Conservation (phyloP, 2,113 vertebrate genomes). For the Sceloporus undulatus region DNA sequence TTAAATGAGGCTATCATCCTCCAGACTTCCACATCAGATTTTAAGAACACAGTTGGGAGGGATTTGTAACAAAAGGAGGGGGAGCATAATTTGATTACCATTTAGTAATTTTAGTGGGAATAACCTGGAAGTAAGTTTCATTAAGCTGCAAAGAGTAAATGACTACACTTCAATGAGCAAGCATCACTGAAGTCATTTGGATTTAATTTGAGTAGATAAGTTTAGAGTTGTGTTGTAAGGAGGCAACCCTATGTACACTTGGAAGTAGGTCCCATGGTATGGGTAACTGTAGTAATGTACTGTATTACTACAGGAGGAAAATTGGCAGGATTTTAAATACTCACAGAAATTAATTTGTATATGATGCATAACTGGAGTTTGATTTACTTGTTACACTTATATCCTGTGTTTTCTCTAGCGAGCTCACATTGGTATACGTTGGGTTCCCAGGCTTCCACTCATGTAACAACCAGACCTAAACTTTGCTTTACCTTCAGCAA, state of each 20-base stretch:
- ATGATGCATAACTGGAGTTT: background rate
- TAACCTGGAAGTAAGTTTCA: background rate
- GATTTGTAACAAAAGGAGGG: too few species aligned
- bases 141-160: background rate
- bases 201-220: background rate
- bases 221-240: background rate
- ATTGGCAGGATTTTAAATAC: too few species aligned
- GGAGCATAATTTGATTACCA: background rate
- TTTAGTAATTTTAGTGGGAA: background rate
- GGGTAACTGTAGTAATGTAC: too few species aligned
- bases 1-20: background rate
- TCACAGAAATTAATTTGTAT: background rate
- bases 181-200: background rate
- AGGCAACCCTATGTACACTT: background rate
- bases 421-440: background rate
- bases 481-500: background rate
- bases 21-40: too few species aligned
- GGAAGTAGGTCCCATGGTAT: background rate
- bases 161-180: background rate
- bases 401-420: background rate
- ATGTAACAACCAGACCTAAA: background rate
- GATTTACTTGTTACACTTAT: background rate
- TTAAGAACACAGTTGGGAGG: too few species aligned
- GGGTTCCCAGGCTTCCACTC: background rate
- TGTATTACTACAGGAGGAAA: background rate